A percentile compares a stretch with the other conserved stretches of the same genome.
phyloP scores from a whole-genome alignment of 2,888 invertebrate genomes.

The Orchestes rusci region DNA sequence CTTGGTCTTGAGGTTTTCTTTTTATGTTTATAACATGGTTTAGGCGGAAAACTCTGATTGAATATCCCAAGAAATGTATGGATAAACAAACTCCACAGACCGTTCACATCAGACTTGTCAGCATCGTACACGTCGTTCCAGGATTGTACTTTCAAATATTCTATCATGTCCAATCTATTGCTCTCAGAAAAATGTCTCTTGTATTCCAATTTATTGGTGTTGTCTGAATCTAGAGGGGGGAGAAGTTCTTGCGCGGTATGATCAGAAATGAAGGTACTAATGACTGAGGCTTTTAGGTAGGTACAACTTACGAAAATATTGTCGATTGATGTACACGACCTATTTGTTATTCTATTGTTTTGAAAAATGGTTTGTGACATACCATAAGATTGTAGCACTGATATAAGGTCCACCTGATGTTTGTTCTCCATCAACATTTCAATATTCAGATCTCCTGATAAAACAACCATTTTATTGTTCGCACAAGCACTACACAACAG shows the following conservation, averaged over 20 bases:
- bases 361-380: background rate
- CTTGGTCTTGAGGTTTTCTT: background rate
- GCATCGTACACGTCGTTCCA: conserved; percentile 1
- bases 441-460: conserved; percentile 5
- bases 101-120: conserved; percentile 2
- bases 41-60: conserved; percentile 1
- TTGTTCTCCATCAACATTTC: background rate
- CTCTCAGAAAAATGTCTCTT: background rate
- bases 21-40: too few relatives aligned
- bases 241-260: conserved; percentile 4
- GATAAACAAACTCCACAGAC: conserved; percentile 4
- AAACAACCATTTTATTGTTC: too few relatives aligned
- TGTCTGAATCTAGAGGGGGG: background rate
- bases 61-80: background rate
- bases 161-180: background rate
- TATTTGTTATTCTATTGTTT: background rate
- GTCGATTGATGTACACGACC: background rate
- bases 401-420: background rate
- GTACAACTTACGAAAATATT: conserved; percentile 4
- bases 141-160: background rate
- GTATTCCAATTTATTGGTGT: background rate
- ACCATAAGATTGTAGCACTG: background rate
- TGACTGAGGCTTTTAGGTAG: background rate
- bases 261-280: conserved; percentile 4
- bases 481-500: too few relatives aligned